These are phyloP conservation scores for Leptosomus discolor DNA, from an alignment of 2,113 vertebrate genomes.

Conservation along the genomic window DNA sequence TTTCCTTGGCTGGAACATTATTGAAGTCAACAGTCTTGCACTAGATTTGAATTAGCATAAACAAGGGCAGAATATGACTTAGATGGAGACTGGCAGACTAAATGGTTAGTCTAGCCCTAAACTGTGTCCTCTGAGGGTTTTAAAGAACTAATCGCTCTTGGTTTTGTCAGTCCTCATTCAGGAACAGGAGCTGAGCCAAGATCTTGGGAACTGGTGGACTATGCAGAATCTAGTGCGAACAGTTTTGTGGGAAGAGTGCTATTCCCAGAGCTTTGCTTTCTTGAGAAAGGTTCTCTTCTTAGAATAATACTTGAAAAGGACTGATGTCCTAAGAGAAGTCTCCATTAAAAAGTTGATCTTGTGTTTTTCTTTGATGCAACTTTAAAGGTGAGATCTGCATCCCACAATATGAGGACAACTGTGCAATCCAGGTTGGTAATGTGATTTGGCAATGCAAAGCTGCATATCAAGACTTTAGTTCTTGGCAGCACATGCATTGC, in stretches of 20 bases:
- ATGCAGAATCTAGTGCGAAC: neutral
- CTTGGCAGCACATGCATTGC: neutral
- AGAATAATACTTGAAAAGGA: neutral
- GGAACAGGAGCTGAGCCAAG: neutral
- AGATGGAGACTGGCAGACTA: neutral
- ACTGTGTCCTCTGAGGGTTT: neutral
- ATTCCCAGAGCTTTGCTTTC: neutral
- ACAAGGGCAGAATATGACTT: neutral
- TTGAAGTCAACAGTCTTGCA: neutral
- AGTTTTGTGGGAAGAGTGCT: neutral
- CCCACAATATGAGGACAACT: neutral
- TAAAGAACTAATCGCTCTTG: neutral
- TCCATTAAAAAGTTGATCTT: neutral
- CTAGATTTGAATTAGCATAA: neutral
- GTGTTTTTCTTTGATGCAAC: neutral
- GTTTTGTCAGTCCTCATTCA: neutral
- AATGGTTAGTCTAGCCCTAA: neutral
- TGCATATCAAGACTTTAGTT: neutral
- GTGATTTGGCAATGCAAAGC: neutral
- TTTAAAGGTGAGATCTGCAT: neutral
- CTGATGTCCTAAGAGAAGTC: neutral
- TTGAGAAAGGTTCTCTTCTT: neutral
- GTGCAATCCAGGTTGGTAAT: neutral
- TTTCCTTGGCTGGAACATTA: neutral
- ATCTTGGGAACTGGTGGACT: neutral